Evolutionary conservation across 2,113 vertebrate species (phyloP).

Genomic region (Bos taurus): ARS-UCD2.0 NC_037343.1:73526501-73527000

Average conservation of each 20-base stretch:
- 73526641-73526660: background rate
- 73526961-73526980: background rate
- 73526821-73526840: background rate
- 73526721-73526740: background rate
- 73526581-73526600: background rate
- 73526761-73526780: background rate
- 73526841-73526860: background rate
- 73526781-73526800: background rate
- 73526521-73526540: background rate
- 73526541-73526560: background rate
- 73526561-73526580: background rate
- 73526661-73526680: background rate
- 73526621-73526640: background rate
- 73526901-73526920: background rate
- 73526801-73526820: background rate
- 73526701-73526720: background rate
- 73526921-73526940: background rate
- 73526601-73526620: background rate
- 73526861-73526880: background rate
- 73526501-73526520: background rate
- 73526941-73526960: background rate
- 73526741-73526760: background rate
- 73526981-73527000: background rate
- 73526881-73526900: background rate
- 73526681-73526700: background rate